Evolutionary conservation across 2,797 vertebrate species (phyloP).

Genomic region (Euphonia xanthogaster): DNA sequence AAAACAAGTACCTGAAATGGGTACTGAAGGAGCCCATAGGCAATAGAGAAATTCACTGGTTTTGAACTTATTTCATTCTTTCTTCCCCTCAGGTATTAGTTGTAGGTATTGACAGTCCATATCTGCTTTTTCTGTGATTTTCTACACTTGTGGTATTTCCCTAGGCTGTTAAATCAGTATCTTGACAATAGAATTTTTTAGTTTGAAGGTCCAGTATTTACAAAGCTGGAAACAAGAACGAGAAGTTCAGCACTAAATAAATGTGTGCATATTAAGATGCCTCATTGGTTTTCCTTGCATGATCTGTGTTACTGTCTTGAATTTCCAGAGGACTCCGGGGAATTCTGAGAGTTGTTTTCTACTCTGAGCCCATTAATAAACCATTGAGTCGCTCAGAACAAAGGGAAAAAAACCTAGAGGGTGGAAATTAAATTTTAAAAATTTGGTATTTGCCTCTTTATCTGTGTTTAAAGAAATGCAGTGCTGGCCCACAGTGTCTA

Average conservation of each 20-base stretch:
- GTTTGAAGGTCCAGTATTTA: background rate
- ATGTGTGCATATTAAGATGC: background rate
- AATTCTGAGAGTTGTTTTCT: slow-evolving; percentile 11
- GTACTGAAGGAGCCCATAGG: background rate
- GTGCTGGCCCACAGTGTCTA: background rate
- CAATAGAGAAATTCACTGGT: background rate
- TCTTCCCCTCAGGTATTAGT: background rate
- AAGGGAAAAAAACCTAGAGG: background rate
- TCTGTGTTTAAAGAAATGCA: background rate
- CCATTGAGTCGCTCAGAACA: background rate
- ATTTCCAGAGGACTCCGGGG: background rate
- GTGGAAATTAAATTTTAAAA: background rate
- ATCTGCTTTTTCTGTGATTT: background rate
- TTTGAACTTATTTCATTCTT: background rate
- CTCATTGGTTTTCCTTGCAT: background rate
- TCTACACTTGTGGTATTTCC: background rate
- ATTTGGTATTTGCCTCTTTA: background rate
- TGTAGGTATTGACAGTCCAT: background rate
- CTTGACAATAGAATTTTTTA: background rate
- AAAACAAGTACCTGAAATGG: background rate
- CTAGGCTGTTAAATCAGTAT: background rate
- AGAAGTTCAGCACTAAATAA: background rate
- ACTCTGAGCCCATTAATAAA: slow-evolving; percentile 5
- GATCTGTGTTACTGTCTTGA: background rate
- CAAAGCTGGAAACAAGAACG: background rate